Base-by-base conservation (phyloP, 2,113 vertebrate species). In the Myiozetetes cayanensis region DNA sequence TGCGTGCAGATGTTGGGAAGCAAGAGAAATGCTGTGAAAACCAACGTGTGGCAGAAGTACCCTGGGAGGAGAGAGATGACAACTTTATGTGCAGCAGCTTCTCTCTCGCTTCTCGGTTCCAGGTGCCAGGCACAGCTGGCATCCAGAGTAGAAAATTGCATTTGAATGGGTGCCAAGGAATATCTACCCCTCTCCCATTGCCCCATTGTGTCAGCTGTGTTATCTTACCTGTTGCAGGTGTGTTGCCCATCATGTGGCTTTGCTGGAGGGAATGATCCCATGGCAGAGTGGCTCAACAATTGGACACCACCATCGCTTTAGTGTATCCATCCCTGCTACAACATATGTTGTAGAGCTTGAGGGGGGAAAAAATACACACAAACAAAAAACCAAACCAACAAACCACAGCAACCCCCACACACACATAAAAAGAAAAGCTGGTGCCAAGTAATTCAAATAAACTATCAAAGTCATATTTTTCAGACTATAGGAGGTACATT, bases 191-290 rank as follows among this genome's bases (percentile, higher is more conserved):
- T 56, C 17, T 92, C 10, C 30, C 1, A 2, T 55, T 53, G 17
- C 14, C 31, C 14, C 0, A 0, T 16, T 80, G 49, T 19, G 5
- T 56, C 37, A 18, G 16, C 41, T 9, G 33, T 72, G 63, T 58
- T 82, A 5, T 9, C n/a, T 63, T 61, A 53, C 74, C 35, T 72
- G 30, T 33, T 83, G 9, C 33, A 85, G 62, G 19, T 49, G 62
- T 61, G 44, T 28, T 90, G 55, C 24, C 14, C 0, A 0, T n/a
- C 61, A 7, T 23, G n/a, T 10, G 23, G 6, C 2, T 9, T 31
- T 85, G 62, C 67, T 88, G 39, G 17, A 76, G 31, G 44, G 59
- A 80, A 41, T 14, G 19, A 55, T 66, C 68, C 49, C 28, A 4
- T 8, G 20, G 37, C n/a, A 66, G 22, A 37, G 13, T 7, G 8